Percentiles rank a stretch among this genome's conserved stretches.
These are phyloP conservation scores for Propithecus deckenii DNA, from an alignment of 2,797 vertebrate species.

Conservation along the genomic window DNA sequence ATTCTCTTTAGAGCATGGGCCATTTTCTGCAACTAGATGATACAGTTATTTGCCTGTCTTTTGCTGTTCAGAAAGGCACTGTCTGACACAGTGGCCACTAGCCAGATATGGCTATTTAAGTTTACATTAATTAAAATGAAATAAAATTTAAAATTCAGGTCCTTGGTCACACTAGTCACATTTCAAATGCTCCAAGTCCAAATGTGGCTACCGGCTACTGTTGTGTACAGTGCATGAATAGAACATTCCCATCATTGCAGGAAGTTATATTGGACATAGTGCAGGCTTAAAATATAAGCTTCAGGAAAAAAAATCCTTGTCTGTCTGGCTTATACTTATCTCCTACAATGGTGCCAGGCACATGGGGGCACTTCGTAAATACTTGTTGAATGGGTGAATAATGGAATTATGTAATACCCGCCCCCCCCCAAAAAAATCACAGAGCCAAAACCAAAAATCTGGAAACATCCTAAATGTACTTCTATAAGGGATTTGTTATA, in stretches of 20 bases:
- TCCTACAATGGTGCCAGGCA: background rate
- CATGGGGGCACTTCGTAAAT: background rate
- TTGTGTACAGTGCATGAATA: background rate
- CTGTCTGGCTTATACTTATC: background rate
- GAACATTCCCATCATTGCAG: background rate
- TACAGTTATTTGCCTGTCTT: background rate
- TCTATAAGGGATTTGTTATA: background rate
- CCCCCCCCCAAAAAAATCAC: background rate
- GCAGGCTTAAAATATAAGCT: background rate
- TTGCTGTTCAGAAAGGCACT: background rate
- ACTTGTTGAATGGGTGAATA: background rate
- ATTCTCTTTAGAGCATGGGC: background rate
- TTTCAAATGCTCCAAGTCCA: background rate
- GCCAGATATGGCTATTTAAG: background rate
- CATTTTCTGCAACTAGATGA: background rate
- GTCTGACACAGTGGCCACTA: background rate
- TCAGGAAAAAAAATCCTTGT: background rate
- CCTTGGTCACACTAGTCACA: background rate
- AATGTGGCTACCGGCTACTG: background rate
- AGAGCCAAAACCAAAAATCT: background rate
- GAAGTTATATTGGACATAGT: background rate
- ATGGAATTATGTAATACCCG: background rate
- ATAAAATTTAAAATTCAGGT: background rate
- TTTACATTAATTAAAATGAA: conserved; percentile 32
- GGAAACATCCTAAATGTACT: background rate